phyloP scores from a whole-genome alignment of 35 echinoderm and acorn worm genomes.

The Acanthaster planci region DNA sequence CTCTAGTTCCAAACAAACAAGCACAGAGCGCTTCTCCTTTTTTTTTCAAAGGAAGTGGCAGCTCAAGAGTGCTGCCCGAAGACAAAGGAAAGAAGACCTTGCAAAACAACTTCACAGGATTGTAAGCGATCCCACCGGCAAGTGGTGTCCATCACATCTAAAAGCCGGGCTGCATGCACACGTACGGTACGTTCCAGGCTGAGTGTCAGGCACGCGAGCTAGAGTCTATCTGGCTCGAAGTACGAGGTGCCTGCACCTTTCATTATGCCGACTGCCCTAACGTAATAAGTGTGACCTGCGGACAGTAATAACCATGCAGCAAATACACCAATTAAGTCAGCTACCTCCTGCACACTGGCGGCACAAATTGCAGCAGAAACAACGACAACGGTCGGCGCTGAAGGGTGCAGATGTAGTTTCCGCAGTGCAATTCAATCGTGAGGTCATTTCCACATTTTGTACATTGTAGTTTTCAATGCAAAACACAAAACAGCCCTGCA shows the following conservation, averaged over 20 bases:
- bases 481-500: no score
- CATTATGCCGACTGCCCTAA: background rate
- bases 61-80: no score
- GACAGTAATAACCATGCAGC: conserved; percentile 6
- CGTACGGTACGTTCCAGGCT: background rate
- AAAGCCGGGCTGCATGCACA: no score
- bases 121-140: background rate
- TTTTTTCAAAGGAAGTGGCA: no score
- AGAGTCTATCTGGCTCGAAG: conserved; percentile 1
- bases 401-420: background rate
- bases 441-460: no score
- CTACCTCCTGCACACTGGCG: background rate
- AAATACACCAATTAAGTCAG: conserved; percentile 19
- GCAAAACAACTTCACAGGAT: no score
- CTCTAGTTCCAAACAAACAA: no score
- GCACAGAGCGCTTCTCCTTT: no score
- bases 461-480: no score
- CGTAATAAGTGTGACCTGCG: conserved; percentile 1
- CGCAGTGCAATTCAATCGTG: no score
- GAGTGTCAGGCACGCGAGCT: background rate
- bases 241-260: conserved; percentile 6
- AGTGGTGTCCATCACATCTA: background rate
- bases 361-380: background rate
- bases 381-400: background rate
- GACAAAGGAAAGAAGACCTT: no score